Evolutionary conservation across 1,140 invertebrate species (phyloP).

Genomic region (Daktulosphaira vitifoliae): DNA sequence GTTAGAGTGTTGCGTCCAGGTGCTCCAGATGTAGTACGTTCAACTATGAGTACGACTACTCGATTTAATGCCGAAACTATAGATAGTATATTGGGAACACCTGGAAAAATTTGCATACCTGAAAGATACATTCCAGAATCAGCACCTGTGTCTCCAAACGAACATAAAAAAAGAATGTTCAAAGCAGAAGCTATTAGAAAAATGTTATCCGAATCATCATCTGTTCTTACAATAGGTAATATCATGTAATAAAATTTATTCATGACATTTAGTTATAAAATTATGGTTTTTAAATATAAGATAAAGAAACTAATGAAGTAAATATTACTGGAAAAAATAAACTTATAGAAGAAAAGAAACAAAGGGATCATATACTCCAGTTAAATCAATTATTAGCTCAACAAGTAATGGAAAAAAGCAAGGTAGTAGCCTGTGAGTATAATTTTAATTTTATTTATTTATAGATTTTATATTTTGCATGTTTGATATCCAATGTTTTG

Average conservation of each 20-base stretch:
- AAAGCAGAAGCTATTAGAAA: constrained; percentile 86
- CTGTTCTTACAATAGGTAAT: constrained; percentile 15
- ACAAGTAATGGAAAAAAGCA: constrained; percentile 87
- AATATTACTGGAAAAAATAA: constrained; percentile 46
- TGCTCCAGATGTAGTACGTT: constrained; percentile 75
- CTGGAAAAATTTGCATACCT: constrained; percentile 83
- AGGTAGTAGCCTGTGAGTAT: constrained; percentile 78
- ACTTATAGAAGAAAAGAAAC: constrained; percentile 70
- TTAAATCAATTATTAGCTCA: constrained; percentile 85
- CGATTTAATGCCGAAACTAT: constrained; percentile 69
- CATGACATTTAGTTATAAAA: too few species aligned
- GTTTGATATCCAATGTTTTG: constrained; percentile 4
- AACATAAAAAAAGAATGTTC: constrained; percentile 66
- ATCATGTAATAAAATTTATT: too few species aligned
- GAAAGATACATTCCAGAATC: constrained; percentile 85
- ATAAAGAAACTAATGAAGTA: too few species aligned
- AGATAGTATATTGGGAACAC: constrained; percentile 71
- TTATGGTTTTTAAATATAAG: too few species aligned
- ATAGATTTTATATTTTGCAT: constrained; percentile 30
- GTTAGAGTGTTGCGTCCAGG: constrained; percentile 63
- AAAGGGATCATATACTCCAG: constrained; percentile 75
- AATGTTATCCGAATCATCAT: constrained; percentile 65
- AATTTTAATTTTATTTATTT: not conserved
- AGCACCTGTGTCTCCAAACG: constrained; percentile 66
- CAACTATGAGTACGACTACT: constrained; percentile 55